Evolutionary conservation across 2,888 invertebrate species (phyloP).

Genomic region (Lasioglossum marginatum): DNA sequence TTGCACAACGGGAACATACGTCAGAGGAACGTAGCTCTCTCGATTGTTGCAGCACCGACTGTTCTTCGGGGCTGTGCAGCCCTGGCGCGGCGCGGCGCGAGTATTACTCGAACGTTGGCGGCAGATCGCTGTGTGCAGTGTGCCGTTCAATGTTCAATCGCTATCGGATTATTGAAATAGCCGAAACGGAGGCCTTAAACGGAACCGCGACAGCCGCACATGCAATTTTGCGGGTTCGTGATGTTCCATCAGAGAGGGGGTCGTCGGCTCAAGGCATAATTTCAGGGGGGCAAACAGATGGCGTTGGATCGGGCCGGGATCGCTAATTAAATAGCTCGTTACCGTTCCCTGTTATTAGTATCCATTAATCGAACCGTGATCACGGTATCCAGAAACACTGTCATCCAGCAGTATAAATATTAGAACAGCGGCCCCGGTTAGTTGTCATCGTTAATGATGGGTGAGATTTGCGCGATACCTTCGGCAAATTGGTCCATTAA

Average conservation of each 20-base stretch:
- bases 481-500: conserved; percentile 72
- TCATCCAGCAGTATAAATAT: conserved; percentile 56
- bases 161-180: conserved; percentile 31
- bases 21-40: conserved; percentile 4
- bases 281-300: conserved; percentile 40
- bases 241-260: conserved; percentile 8
- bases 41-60: conserved; percentile 12
- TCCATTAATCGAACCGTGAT: conserved; percentile 65
- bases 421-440: conserved; percentile 47
- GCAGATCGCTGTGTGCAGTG: neutral
- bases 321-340: conserved; percentile 64
- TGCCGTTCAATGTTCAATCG: conserved; percentile 15
- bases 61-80: neutral
- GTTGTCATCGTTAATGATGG: conserved; percentile 58
- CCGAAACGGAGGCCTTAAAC: conserved; percentile 10
- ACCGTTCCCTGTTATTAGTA: conserved; percentile 45
- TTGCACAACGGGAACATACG: conserved; percentile 17
- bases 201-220: conserved; percentile 1
- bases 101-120: conserved; percentile 23
- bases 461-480: conserved; percentile 56
- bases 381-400: conserved; percentile 27
- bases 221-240: neutral
- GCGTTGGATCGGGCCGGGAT: conserved; percentile 21
- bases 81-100: neutral
- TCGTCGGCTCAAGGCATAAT: conserved; percentile 27